These are phyloP conservation scores for Zaprionus capensis DNA, from an alignment of 1,140 invertebrate species.

Conservation along the genomic window DNA sequence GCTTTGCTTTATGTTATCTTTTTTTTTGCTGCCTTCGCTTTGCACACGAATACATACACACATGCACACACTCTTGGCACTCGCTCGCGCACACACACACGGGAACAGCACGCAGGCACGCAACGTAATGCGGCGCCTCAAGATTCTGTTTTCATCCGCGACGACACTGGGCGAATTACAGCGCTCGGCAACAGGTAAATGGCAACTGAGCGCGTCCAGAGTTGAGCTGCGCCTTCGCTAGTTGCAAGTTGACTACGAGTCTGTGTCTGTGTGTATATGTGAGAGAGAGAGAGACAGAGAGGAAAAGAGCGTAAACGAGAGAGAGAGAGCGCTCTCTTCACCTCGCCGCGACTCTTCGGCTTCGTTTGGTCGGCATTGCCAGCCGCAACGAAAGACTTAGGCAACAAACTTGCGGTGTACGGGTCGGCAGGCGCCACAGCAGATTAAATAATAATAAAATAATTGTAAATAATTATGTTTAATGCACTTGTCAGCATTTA, in stretches of 20 bases:
- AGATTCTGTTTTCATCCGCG: slow-evolving; percentile 69
- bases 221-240: slow-evolving; percentile 1
- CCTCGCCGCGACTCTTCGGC: slow-evolving; percentile 16
- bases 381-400: slow-evolving; percentile 56
- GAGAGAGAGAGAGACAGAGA: neutral
- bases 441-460: slow-evolving; percentile 10
- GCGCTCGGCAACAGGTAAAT: slow-evolving; percentile 74
- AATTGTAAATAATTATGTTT: slow-evolving; percentile 16
- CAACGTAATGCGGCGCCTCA: slow-evolving; percentile 72
- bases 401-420: slow-evolving; percentile 57
- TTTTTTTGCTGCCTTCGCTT: slow-evolving; percentile 62
- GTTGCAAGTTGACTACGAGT: neutral
- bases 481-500: slow-evolving; percentile 6
- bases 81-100: slow-evolving; percentile 36
- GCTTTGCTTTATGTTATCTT: slow-evolving; percentile 68
- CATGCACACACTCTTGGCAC: slow-evolving; percentile 7
- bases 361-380: slow-evolving; percentile 44
- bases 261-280: neutral
- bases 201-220: slow-evolving; percentile 56
- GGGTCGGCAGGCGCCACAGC: neutral
- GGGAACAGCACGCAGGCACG: slow-evolving; percentile 53
- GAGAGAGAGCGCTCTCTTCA: slow-evolving; percentile 22
- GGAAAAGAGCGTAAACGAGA: neutral
- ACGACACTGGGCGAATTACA: slow-evolving; percentile 62
- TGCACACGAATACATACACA: slow-evolving; percentile 32